These are phyloP conservation scores for Synaphobranchus kaupii DNA, from an alignment of 2,797 vertebrate genomes.

Conservation along the genomic window DNA sequence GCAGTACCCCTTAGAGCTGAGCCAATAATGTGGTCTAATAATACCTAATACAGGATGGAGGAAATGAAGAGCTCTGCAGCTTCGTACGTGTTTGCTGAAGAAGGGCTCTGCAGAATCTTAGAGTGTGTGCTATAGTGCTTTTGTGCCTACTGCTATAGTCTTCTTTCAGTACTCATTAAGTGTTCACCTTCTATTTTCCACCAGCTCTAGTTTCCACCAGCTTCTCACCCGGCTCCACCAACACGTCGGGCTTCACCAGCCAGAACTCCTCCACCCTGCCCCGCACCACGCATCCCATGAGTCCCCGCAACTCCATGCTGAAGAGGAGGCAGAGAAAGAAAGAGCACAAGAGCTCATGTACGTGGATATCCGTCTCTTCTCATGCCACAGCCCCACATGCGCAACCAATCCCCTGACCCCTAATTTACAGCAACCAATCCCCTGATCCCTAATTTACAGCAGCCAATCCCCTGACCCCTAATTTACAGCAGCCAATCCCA, in stretches of 20 bases:
- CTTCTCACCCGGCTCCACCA: conserved; percentile 87
- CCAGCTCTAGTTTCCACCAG: conserved; percentile 88
- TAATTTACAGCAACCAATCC: too few species aligned
- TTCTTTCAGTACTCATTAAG: background rate
- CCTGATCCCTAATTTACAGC: too few species aligned
- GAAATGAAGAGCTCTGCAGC: too few species aligned
- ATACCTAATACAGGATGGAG: too few species aligned
- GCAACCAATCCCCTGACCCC: too few species aligned
- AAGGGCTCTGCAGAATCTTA: too few species aligned
- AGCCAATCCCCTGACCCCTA: too few species aligned
- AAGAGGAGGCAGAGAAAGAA: conserved; percentile 89
- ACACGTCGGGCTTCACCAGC: conserved; percentile 80
- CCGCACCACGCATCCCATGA: conserved; percentile 85
- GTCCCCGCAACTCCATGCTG: conserved; percentile 88
- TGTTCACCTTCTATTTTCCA: background rate
- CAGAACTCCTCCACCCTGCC: conserved; percentile 89
- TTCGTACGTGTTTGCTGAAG: background rate
- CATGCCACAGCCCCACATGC: too few species aligned
- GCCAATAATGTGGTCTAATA: too few species aligned
- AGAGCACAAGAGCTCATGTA: conserved; percentile 92
- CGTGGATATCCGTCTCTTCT: conserved; percentile 49
- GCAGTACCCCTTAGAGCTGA: too few species aligned
- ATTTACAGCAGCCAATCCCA: too few species aligned
- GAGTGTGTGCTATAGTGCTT: too few species aligned
- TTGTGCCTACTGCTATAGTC: background rate